These are phyloP conservation scores for Tortrix viridana DNA, from an alignment of 2,888 invertebrate species.

Conservation along the genomic window DNA sequence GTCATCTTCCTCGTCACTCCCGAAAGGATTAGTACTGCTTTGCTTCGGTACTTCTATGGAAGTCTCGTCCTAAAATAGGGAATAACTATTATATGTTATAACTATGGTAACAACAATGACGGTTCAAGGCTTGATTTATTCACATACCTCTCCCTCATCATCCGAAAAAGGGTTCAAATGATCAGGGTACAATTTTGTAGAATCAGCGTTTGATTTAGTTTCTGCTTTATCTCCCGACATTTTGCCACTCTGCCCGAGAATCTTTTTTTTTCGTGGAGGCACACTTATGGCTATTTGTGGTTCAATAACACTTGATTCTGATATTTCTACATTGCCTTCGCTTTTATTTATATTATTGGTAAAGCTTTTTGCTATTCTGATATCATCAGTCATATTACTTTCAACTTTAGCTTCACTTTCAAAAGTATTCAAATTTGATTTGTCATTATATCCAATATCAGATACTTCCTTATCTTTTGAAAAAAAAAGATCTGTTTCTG, in stretches of 20 bases:
- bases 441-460: slow-evolving; percentile 35
- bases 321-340: slow-evolving; percentile 44
- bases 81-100: not conserved
- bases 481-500: slow-evolving; percentile 49
- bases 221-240: slow-evolving; percentile 44
- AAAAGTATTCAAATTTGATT: slow-evolving; percentile 36
- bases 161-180: slow-evolving; percentile 93
- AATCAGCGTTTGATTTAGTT: slow-evolving; percentile 43
- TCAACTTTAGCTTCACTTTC: slow-evolving; percentile 51
- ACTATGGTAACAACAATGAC: not conserved
- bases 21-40: slow-evolving; percentile 87
- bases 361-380: slow-evolving; percentile 62
- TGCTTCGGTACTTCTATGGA: slow-evolving; percentile 56
- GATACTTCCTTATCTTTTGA: slow-evolving; percentile 43
- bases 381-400: slow-evolving; percentile 73
- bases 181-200: slow-evolving; percentile 86
- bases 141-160: slow-evolving; percentile 79
- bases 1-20: slow-evolving; percentile 86
- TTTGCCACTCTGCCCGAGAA: slow-evolving; percentile 51
- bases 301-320: slow-evolving; percentile 49
- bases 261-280: slow-evolving; percentile 76
- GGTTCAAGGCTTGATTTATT: not conserved
- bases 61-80: slow-evolving; percentile 64
- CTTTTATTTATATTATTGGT: slow-evolving; percentile 45
- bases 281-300: slow-evolving; percentile 67